Evolutionary conservation across 1,140 invertebrate species (phyloP), one percentile per base, ranked within the genome.

Genomic region (Metaphire vulgaris): DNA sequence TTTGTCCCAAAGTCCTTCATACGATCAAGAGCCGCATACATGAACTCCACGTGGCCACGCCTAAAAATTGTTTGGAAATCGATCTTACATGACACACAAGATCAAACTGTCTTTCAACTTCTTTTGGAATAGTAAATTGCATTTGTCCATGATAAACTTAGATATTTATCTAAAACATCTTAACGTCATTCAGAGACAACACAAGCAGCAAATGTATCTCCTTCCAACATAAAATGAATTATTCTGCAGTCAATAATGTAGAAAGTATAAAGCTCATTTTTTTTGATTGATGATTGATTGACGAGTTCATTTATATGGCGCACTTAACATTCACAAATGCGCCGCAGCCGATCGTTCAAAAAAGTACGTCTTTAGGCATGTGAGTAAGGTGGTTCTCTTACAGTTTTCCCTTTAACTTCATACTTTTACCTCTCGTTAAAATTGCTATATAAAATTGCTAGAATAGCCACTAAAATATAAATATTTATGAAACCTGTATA

Each of bases 41-140:
- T 95, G 86, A 99, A 99, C 81, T 97, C 93, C 0, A 97, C 92
- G 85, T 96, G 93, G 34, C 93, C 93, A 72, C 90, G 87, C 32
- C 80, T 78, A 56, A 33, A 75, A 69, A 75, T 74, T n/a, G n/a
- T n/a, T n/a, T n/a, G n/a, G n/a, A n/a, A n/a, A n/a, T n/a, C n/a
- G n/a, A n/a, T n/a, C n/a, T n/a, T n/a, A n/a, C n/a, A n/a, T n/a
- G n/a, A n/a, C n/a, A n/a, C n/a, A n/a, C n/a, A n/a, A n/a, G n/a
- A n/a, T n/a, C n/a, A 72, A 79, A 69, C 74, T 78, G 74, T 33
- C 68, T 31, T 76, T 78, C 72, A 75, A 85, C 2, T 21, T 56
- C 6, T 56, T 74, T 21, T 21, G 28, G 6, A n/a, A 12, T 29
- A 56, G 33, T 65, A 65, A 65, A 26, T 65, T 65, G 56, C 26